Base-by-base conservation (phyloP, 1,140 invertebrate genomes). In the Drosophila gunungcola region DNA sequence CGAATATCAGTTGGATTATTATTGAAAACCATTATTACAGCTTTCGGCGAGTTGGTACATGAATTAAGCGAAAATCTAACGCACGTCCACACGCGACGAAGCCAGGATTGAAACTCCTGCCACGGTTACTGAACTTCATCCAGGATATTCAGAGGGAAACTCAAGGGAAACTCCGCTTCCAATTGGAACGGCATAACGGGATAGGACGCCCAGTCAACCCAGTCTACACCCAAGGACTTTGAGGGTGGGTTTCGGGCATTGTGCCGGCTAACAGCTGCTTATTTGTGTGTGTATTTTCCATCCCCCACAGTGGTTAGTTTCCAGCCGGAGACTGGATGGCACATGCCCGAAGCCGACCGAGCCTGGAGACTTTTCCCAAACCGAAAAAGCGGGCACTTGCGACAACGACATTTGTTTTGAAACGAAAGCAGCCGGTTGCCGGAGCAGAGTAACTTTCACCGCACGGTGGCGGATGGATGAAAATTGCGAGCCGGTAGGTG, bases 331-430 rank as follows among this genome's bases (percentile, higher is more conserved):
- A 89, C 80, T 88, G 84, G 84, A 88, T 73, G 29, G 41, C 29
- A 39, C 25, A 45, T 48, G 34, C 29, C 29, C 12, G 25, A 21
- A 29, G 13, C 29, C 27, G 27, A 16, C 43, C 54, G 54, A 68
- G 49, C 16, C 13, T 57, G 68, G 51, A 57, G 67, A 70, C 36
- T 56, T 51, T 32, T 52, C 11, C 42, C 34, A 32, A 38, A 49
- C 16, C 16, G 16, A 21, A 21, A 21, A 21, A 21, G 16, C 6
- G 45, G 36, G 25, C 29, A 16, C 34, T 25, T 25, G 10, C 60
- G 64, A 78, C 45, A 75, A 41, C 62, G 46, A 86, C 76, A 73
- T 89, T 88, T 88, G 84, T 88, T 88, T 88, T 88, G 84, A 88
- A 89, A 89, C 84, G 84, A 88, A 88, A 61, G 54, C 68, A 53